phyloP scores from a whole-genome alignment of 2,113 vertebrate genomes.

The Callorhinus ursinus region DNA sequence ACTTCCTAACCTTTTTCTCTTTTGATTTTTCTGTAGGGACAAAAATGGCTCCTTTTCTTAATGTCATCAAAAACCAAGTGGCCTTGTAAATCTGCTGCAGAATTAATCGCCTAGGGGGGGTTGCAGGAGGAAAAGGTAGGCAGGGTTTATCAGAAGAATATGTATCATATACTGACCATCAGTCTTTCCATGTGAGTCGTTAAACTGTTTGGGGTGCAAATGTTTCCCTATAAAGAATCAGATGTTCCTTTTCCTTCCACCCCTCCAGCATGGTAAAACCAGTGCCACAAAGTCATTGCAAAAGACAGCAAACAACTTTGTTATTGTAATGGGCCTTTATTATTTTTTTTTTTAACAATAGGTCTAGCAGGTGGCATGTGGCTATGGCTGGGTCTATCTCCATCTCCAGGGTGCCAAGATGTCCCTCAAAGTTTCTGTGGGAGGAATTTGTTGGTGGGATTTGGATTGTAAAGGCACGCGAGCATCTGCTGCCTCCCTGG shows the following conservation, averaged over 20 bases:
- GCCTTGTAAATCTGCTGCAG: constrained; percentile 65
- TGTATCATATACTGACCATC: constrained; percentile 64
- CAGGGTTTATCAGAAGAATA: constrained; percentile 66
- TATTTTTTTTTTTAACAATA: constrained; percentile 87
- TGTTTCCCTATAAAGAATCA: constrained; percentile 82
- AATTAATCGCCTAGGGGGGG: constrained; percentile 62
- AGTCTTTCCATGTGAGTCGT: constrained; percentile 72
- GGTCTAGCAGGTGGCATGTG: constrained; percentile 95
- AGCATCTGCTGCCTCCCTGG: constrained; percentile 95
- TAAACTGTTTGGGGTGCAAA: constrained; percentile 73
- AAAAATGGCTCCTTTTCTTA: constrained; percentile 36
- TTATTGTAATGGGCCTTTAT: constrained; percentile 90
- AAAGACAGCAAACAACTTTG: constrained; percentile 90
- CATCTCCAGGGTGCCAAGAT: constrained; percentile 89
- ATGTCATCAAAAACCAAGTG: constrained; percentile 71
- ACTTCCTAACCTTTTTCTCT: neutral
- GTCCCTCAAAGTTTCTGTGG: constrained; percentile 86
- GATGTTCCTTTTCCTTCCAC: constrained; percentile 78
- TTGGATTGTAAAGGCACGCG: constrained; percentile 97
- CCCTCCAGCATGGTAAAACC: constrained; percentile 77
- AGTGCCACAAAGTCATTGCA: constrained; percentile 89
- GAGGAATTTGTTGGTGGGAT: constrained; percentile 87
- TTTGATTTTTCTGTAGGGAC: constrained; percentile 45
- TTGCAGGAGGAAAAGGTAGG: constrained; percentile 58
- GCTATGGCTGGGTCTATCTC: constrained; percentile 82